Percentiles rank a stretch among this genome's conserved stretches.
Evolutionary conservation across 2,113 vertebrate species (phyloP).

Genomic region (Onychostruthus taczanowskii): DNA sequence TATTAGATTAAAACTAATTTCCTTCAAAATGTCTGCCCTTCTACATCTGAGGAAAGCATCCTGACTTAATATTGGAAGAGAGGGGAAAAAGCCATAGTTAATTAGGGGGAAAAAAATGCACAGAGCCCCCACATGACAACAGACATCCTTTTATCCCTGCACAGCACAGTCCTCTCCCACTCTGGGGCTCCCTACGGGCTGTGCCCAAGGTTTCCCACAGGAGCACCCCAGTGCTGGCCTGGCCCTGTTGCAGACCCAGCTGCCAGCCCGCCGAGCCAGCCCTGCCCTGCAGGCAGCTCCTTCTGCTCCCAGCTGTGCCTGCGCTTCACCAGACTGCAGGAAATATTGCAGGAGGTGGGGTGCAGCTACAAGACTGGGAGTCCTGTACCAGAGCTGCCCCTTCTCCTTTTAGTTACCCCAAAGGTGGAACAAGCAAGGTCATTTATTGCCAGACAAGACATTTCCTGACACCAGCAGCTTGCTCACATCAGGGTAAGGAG

Average conservation of each 20-base stretch:
- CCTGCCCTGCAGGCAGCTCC: fast-evolving
- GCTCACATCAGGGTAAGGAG: neutral
- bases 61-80: constrained; percentile 54
- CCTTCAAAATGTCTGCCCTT: constrained; percentile 47
- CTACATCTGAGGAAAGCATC: constrained; percentile 57
- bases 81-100: neutral
- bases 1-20: constrained; percentile 66
- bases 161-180: fast-evolving
- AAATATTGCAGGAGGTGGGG: fast-evolving
- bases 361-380: neutral
- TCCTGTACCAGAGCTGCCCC: fast-evolving
- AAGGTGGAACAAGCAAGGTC: neutral
- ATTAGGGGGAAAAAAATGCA: neutral
- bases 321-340: neutral
- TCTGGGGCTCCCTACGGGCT: fast-evolving
- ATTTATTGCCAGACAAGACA: neutral
- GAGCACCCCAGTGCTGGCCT: too few relatives aligned
- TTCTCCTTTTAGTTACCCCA: too few relatives aligned
- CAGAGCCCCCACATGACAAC: neutral
- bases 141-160: neutral
- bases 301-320: neutral
- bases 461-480: neutral
- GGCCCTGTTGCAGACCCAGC: neutral
- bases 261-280: fast-evolving
- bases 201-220: fast-evolving